Base-by-base conservation (phyloP, 2,113 vertebrate species). In the Brachyhypopomus gauderio region DNA sequence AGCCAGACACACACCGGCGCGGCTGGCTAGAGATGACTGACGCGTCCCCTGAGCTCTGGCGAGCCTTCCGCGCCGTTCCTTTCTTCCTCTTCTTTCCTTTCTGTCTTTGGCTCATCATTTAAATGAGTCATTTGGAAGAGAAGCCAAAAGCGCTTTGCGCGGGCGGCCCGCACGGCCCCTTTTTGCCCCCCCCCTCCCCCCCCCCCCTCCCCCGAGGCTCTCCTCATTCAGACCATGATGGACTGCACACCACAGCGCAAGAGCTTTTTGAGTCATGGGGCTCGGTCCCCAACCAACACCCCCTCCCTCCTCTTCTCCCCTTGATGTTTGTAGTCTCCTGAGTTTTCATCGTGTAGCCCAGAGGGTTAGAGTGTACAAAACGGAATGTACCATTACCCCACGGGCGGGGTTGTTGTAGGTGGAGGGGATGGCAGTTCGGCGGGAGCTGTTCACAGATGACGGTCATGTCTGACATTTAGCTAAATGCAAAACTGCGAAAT, bases 271-370 rank as follows among this genome's bases (percentile, higher is more conserved):
- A 88, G 79, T 85, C 86, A 86, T 84, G 41, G 5, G 41, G 41
- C 9, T 41, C 41, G 9, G 41, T 41, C 41, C 41, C 41, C 41
- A 41, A 9, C 45, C 12, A 52, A 14, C 12, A 8, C 45, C 45
- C 9, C 45, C 45, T 85, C 85, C 79, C 81, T 83, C 69, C 78
- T 83, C 80, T 83, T 20, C 84, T 85, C 83, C 82, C 84, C 83
- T 83, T 8, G n/a, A 55, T 52, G 20, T 73, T 55, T 77, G 36
- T n/a, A 27, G 30, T 38, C 85, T 88, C 83, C 1, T 56, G 75
- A 88, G 88, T 87, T 92, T 91, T 87, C 90, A 91, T 89, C 88
- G 88, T 89, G 90, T 89, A 89, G 90, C 86, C 89, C 89, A 84
- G 87, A 90, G 90, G 87, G 90, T 85, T 86, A 89, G 84, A 76